These are phyloP conservation scores for Sebastes diaconus DNA, from an alignment of 2,797 vertebrate genomes.

Conservation along the genomic window DNA sequence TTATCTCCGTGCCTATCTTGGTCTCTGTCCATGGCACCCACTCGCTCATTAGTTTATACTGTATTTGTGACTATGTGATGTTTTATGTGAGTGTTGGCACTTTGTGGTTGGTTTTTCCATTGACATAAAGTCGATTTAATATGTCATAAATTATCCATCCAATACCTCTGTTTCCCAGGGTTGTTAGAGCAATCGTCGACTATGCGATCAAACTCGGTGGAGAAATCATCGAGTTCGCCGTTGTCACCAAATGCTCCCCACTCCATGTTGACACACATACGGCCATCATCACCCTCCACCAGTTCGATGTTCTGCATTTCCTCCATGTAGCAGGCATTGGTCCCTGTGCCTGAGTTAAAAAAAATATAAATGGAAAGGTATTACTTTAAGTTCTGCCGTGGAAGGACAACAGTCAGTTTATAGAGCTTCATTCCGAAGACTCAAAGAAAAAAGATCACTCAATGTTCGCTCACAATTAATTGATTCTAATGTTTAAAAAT, in stretches of 20 bases:
- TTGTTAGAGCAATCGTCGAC: constrained; percentile 90
- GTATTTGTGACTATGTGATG: neutral
- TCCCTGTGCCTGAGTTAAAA: constrained; percentile 87
- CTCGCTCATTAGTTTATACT: neutral
- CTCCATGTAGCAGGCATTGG: constrained; percentile 97
- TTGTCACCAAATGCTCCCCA: constrained; percentile 95
- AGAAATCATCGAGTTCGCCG: constrained; percentile 89
- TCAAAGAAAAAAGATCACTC: neutral
- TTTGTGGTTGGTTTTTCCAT: neutral
- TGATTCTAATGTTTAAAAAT: neutral
- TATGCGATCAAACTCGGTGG: constrained; percentile 85
- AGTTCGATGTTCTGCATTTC: constrained; percentile 93
- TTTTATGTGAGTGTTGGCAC: neutral
- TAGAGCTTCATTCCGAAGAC: neutral
- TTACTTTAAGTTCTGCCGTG: neutral
- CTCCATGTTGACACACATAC: constrained; percentile 97
- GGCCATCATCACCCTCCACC: constrained; percentile 89
- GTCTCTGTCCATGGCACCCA: neutral
- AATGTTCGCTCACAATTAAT: neutral
- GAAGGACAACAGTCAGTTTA: neutral
- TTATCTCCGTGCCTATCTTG: neutral
- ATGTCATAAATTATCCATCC: neutral
- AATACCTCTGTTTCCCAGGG: constrained; percentile 90
- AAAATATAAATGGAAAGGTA: neutral
- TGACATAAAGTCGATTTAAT: neutral